phyloP scores from a whole-genome alignment of 2,888 invertebrate species.

The Thereva nobilitata region DNA sequence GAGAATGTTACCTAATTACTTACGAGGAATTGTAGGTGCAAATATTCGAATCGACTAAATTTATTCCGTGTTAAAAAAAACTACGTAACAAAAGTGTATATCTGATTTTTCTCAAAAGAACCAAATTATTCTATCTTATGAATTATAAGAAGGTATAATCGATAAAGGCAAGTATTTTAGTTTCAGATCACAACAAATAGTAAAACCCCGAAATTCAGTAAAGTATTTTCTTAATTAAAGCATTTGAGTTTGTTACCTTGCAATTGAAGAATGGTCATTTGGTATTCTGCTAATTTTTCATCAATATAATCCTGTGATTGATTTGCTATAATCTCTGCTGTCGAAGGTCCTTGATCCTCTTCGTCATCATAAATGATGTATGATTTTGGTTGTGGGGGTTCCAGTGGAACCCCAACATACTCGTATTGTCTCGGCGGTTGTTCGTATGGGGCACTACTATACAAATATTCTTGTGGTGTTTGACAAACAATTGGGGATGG shows the following conservation, averaged over 20 bases:
- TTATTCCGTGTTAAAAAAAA: too few relatives aligned
- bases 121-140: too few relatives aligned
- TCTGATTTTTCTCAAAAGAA: too few relatives aligned
- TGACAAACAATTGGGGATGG: constrained; percentile 66
- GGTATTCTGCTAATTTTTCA: constrained; percentile 91
- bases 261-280: constrained; percentile 85
- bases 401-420: constrained; percentile 76
- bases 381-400: constrained; percentile 70
- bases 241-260: constrained; percentile 69
- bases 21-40: too few relatives aligned
- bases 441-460: constrained; percentile 45
- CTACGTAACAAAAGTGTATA: too few relatives aligned
- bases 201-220: constrained; percentile 1
- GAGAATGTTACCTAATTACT: too few relatives aligned
- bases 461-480: constrained; percentile 65
- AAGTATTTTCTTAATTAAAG: neutral
- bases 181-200: too few relatives aligned
- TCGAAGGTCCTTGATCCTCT: constrained; percentile 79
- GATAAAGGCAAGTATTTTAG: too few relatives aligned
- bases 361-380: constrained; percentile 67
- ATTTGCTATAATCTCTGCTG: constrained; percentile 89
- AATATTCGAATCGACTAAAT: too few relatives aligned
- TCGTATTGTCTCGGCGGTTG: constrained; percentile 61
- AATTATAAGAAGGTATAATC: too few relatives aligned
- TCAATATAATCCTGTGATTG: constrained; percentile 95